Percentiles rank a stretch among this genome's conserved stretches.
phyloP scores from a whole-genome alignment of 2,113 vertebrate species.

The Macrotis lagotis region DNA sequence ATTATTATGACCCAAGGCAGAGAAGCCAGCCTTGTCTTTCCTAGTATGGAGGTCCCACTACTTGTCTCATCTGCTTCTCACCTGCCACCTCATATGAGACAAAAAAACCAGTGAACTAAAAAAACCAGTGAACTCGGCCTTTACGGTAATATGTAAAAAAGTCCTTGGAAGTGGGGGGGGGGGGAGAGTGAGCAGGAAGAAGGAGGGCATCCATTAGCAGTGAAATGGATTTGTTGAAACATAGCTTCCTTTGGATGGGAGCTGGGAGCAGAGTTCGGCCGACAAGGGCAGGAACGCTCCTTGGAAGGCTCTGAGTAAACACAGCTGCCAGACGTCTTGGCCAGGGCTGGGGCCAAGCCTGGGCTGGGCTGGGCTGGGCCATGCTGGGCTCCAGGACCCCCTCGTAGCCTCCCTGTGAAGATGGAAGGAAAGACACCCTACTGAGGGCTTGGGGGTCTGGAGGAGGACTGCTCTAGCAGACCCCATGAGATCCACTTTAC shows the following conservation, averaged over 20 bases:
- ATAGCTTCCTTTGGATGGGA: background rate
- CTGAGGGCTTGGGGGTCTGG: background rate
- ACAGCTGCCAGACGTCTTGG: background rate
- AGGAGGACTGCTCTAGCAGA: background rate
- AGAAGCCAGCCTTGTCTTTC: background rate
- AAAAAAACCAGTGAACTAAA: background rate
- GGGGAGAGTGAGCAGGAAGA: background rate
- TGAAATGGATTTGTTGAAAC: background rate
- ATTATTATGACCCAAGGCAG: background rate
- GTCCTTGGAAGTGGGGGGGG: background rate
- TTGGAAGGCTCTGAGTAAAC: constrained; percentile 1
- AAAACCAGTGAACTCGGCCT: background rate
- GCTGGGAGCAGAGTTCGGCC: background rate
- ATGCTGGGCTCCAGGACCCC: background rate
- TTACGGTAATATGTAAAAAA: background rate
- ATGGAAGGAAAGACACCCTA: background rate
- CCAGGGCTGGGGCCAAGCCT: background rate
- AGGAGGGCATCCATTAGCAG: background rate
- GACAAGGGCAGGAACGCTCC: background rate
- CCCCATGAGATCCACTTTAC: background rate
- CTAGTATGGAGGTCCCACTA: background rate
- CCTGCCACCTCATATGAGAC: background rate
- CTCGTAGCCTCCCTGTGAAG: background rate
- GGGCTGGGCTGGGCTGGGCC: background rate
- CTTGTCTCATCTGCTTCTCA: background rate